Base-by-base conservation (phyloP, 2,888 invertebrate genomes). In the Zootermopsis nevadensis region DNA sequence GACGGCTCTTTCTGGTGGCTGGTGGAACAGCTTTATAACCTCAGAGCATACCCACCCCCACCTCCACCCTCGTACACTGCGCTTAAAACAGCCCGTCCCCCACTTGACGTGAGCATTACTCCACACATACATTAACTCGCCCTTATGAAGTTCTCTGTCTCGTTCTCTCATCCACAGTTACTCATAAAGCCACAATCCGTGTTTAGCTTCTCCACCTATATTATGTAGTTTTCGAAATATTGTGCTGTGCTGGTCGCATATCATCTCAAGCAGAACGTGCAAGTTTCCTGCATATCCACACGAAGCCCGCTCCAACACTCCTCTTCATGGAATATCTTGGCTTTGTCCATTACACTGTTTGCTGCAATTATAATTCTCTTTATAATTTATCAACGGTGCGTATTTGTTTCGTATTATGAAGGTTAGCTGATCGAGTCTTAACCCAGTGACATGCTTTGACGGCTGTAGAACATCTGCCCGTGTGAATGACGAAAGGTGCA, bases 101-200 rank as follows among this genome's bases (percentile, higher is more conserved):
- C 53, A 38, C 76, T 74, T 74, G 81, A 72, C 72, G 60, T 74
- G 67, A 53, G 60, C 82, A 53, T 55, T 74, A 55, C 60, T 55
- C 76, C 35, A n/a, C 76, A 81, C 69, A 60, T 55, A 74, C 82
- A 82, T 60, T 82, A 79, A 79, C 66, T 79, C 60, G 7, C 66
- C 79, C 60, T 79, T 35, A 66, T 42, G 4, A 74, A 74, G 33
- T 74, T 74, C 60, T 42, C 42, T 66, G 12, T 30, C 42, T 72
- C 81, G 19, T 35, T 60, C 69, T 69, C 67, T 19, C 76, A 27
- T 76, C 35, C 42, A 35, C 42, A 35, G 35, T 77, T 30, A 79
- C 80, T 80, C 66, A 66, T 66, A 80, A 80, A 80, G 80, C 80
- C 80, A 80, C 80, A 80, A 80, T 80, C 67, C 80, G 80, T 67